phyloP scores from a whole-genome alignment of 2,113 vertebrate species.

The Aldabrachelys gigantea region DNA sequence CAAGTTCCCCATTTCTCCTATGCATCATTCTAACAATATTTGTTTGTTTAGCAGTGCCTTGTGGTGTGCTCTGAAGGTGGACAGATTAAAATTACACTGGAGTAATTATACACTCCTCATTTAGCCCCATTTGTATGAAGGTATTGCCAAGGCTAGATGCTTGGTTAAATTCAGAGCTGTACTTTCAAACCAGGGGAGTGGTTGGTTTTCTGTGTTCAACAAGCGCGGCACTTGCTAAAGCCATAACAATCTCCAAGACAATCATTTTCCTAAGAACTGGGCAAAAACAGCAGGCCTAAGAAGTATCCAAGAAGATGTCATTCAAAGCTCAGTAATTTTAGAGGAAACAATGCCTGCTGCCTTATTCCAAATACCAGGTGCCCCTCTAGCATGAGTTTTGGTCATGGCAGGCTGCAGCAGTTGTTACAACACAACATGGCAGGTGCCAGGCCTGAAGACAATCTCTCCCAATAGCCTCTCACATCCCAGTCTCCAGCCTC shows the following conservation, averaged over 20 bases:
- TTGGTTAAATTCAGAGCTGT: neutral
- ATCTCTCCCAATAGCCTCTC: neutral
- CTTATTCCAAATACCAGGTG: neutral
- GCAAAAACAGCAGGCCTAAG: neutral
- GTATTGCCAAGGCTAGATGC: rapidly evolving
- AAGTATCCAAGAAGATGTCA: neutral
- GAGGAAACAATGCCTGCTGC: neutral
- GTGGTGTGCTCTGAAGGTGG: neutral
- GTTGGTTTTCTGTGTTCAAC: neutral
- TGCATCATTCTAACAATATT: neutral
- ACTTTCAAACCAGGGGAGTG: neutral
- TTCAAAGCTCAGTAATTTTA: neutral
- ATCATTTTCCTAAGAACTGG: neutral
- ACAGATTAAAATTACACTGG: rapidly evolving
- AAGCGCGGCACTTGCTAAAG: neutral
- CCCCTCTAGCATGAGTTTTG: neutral
- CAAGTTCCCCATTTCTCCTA: neutral
- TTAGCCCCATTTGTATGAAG: neutral
- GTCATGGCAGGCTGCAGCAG: neutral
- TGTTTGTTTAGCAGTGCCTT: neutral
- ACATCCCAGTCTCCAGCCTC: neutral
- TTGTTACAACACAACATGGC: neutral
- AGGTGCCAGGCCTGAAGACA: neutral
- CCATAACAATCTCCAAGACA: neutral
- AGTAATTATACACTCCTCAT: neutral